Conservation (phyloP, 1,140 invertebrate species). For the Drosophila jambulina region DNA sequence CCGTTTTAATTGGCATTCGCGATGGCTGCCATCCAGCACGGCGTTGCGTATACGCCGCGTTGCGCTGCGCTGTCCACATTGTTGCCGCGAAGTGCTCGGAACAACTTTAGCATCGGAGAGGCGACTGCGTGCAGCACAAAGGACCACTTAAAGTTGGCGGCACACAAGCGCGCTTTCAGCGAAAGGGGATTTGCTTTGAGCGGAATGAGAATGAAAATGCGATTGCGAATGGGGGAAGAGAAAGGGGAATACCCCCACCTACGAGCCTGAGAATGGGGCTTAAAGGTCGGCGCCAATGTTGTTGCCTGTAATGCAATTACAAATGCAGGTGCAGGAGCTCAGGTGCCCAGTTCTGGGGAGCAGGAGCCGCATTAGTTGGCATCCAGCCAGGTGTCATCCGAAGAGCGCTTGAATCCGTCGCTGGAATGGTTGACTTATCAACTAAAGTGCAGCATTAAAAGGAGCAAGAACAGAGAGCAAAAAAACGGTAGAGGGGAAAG, state of each 20-base stretch:
- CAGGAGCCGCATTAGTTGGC: constrained; percentile 33
- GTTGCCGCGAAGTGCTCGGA: constrained; percentile 56
- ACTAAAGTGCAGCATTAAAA: constrained; percentile 80
- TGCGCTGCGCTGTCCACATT: constrained; percentile 50
- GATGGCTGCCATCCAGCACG: constrained; percentile 33
- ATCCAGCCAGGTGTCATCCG: constrained; percentile 60
- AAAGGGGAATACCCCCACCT: neutral
- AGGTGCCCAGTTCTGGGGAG: constrained; percentile 3
- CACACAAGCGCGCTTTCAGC: constrained; percentile 37
- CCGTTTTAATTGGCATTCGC: constrained; percentile 73
- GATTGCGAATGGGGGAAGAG: constrained; percentile 4
- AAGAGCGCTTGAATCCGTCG: constrained; percentile 18
- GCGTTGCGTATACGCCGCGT: constrained; percentile 59
- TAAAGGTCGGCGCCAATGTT: constrained; percentile 44
- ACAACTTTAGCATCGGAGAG: constrained; percentile 28
- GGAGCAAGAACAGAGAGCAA: constrained; percentile 28
- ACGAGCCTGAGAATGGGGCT: constrained; percentile 7
- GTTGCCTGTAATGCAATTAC: constrained; percentile 73
- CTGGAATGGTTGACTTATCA: constrained; percentile 75
- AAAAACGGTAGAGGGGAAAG: neutral
- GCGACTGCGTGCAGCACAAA: constrained; percentile 61
- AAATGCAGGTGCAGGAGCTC: constrained; percentile 53
- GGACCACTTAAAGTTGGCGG: constrained; percentile 74
- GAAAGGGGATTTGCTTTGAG: constrained; percentile 70
- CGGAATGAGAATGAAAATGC: constrained; percentile 32